Base-by-base conservation (phyloP, 1,140 invertebrate species). In the Rhyacophila brunnea region DNA sequence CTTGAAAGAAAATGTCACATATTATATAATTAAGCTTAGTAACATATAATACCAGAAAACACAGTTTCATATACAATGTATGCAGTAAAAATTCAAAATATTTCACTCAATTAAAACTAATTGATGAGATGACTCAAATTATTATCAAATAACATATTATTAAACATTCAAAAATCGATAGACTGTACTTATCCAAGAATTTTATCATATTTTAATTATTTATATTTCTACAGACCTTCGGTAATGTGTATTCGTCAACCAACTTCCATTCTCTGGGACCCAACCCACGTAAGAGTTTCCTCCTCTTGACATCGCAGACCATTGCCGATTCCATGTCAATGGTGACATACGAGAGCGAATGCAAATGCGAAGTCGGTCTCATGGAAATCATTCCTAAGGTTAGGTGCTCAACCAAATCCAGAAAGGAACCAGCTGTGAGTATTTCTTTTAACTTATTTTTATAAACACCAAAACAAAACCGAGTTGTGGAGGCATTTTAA, bases 211-310 rank as follows among this genome's bases (percentile, higher is more conserved):
- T 36, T 13, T 50, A 5, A 44, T 17, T 34, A 40, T 44, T 20
- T 55, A 9, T 48, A 23, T 44, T 49, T 45, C 68, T 74, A n/a
- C 68, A 85, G 83, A 75, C 76, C 32, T 79, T 78, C 11, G 83
- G 83, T 14, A 73, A 79, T 7, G 74, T 80, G 3, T 82, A 84
- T 69, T 83, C 79, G 6, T 73, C 79, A 0, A 73, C 69, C 48
- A 81, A 80, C 62, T 85, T 81, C 70, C 34, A 77, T 10, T 74
- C 77, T 0, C 70, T 76, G 42, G 79, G 81, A 60, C 69, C 79
- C 0, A 78, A 72, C 18, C 75, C 81, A 64, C 80, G 78, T 69
- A 83, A 83, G 66, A 79, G 81, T 68, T 85, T 77, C 70, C 59
- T 82, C 11, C 79, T 80, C 62, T 72, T 82, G 0, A 74, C 75